Conservation (phyloP, 2,797 vertebrate species). For the Octomys mimax region DNA sequence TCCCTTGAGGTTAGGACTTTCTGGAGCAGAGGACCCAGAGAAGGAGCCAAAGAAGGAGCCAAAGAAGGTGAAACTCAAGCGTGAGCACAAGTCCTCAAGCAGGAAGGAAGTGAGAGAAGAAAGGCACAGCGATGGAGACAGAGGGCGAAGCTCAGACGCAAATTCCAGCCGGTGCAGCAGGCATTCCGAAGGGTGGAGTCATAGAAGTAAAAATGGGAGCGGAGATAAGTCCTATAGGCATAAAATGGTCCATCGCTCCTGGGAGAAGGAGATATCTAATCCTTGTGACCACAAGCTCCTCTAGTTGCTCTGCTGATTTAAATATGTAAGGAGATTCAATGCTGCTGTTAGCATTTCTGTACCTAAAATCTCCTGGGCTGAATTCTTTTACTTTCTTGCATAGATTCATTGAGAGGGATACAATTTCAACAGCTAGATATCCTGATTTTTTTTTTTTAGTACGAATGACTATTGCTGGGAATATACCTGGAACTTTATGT, state of each 20-base stretch:
- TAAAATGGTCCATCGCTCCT: slow-evolving; percentile 19
- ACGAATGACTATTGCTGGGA: background rate
- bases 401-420: background rate
- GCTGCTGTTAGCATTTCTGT: slow-evolving; percentile 42
- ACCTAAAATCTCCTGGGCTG: background rate
- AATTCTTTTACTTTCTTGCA: slow-evolving; percentile 24
- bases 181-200: slow-evolving; percentile 28
- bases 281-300: slow-evolving; percentile 17
- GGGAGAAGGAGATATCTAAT: slow-evolving; percentile 64
- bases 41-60: background rate
- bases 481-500: slow-evolving; percentile 5
- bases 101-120: slow-evolving; percentile 73
- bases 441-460: slow-evolving; percentile 35
- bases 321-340: background rate
- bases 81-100: slow-evolving; percentile 58
- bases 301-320: background rate
- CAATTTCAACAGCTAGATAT: slow-evolving; percentile 22
- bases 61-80: slow-evolving; percentile 63
- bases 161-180: background rate
- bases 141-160: background rate
- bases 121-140: slow-evolving; percentile 76
- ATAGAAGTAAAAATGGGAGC: slow-evolving; percentile 72
- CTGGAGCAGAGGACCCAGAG: background rate
- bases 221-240: slow-evolving; percentile 18
- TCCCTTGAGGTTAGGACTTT: slow-evolving; percentile 23